A percentile compares a stretch with the other conserved stretches of the same genome.
phyloP scores from a whole-genome alignment of 2,888 invertebrate species.

The Melinopterus prodromus region DNA sequence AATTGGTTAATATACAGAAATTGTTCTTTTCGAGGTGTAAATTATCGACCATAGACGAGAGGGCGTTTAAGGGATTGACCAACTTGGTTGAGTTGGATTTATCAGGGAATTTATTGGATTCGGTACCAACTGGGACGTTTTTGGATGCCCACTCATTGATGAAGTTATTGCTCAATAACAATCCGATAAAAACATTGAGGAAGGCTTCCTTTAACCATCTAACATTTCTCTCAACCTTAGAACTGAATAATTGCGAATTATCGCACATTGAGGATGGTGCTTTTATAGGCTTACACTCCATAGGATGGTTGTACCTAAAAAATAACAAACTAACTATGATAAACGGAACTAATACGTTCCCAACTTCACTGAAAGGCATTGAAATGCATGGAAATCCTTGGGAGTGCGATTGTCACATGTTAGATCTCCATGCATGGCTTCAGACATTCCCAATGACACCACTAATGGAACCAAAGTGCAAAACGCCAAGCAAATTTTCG shows the following conservation, averaged over 20 bases:
- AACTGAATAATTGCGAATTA: conserved; percentile 83
- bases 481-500: conserved; percentile 72
- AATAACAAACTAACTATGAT: conserved; percentile 81
- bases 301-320: conserved; percentile 86
- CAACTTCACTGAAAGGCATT: conserved; percentile 80
- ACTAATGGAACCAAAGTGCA: conserved; percentile 80
- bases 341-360: conserved; percentile 74
- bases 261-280: conserved; percentile 80
- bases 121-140: conserved; percentile 82
- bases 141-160: conserved; percentile 81
- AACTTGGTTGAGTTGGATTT: conserved; percentile 90
- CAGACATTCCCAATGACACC: conserved; percentile 79
- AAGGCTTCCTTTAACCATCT: conserved; percentile 78
- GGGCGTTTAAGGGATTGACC: conserved; percentile 83
- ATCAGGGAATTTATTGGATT: conserved; percentile 80
- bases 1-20: conserved; percentile 85
- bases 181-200: conserved; percentile 79
- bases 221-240: conserved; percentile 79
- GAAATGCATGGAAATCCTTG: conserved; percentile 88
- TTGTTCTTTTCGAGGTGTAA: conserved; percentile 83
- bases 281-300: conserved; percentile 80
- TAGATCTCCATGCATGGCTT: conserved; percentile 82
- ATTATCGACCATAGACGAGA: conserved; percentile 78
- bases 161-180: conserved; percentile 81
- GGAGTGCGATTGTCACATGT: conserved; percentile 86